Percentiles rank a stretch among this genome's conserved stretches.
Conservation (phyloP, 2,888 invertebrate species). For the Hymenopus coronatus region DNA sequence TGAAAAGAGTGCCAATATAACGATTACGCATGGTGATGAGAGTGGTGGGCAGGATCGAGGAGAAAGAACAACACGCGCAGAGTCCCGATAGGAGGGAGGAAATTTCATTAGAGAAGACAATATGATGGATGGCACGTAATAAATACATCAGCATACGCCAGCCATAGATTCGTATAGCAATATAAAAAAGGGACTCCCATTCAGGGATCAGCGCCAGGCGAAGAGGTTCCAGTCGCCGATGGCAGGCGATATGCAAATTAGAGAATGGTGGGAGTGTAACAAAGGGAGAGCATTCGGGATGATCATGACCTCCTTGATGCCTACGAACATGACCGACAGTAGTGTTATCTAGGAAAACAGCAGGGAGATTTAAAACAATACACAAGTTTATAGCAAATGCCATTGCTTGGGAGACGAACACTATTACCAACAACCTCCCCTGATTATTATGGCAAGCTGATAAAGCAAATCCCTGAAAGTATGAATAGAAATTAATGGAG, state of each 20-base stretch:
- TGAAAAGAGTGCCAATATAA: background rate
- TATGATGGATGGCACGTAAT: conserved; percentile 23
- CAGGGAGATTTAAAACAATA: too few relatives aligned
- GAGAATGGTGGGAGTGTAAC: background rate
- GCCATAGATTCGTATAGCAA: background rate
- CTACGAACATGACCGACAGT: background rate
- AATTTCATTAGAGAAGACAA: conserved; percentile 23
- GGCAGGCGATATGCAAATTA: conserved; percentile 25
- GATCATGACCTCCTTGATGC: background rate
- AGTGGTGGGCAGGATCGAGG: background rate
- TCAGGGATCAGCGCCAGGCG: conserved; percentile 19
- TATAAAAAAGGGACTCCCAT: background rate
- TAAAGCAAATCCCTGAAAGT: too few relatives aligned
- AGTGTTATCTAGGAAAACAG: too few relatives aligned
- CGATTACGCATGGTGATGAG: background rate
- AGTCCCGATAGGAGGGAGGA: conserved; percentile 4
- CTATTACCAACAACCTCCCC: too few relatives aligned
- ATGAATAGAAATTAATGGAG: too few relatives aligned
- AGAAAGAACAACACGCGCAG: background rate
- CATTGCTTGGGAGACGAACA: too few relatives aligned
- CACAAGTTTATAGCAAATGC: too few relatives aligned
- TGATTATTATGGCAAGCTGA: too few relatives aligned
- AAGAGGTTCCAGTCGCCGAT: background rate
- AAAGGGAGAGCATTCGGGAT: background rate
- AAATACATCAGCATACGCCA: conserved; percentile 21